Base-by-base conservation (phyloP, 2,888 invertebrate species). In the Physocephala rufipes region DNA sequence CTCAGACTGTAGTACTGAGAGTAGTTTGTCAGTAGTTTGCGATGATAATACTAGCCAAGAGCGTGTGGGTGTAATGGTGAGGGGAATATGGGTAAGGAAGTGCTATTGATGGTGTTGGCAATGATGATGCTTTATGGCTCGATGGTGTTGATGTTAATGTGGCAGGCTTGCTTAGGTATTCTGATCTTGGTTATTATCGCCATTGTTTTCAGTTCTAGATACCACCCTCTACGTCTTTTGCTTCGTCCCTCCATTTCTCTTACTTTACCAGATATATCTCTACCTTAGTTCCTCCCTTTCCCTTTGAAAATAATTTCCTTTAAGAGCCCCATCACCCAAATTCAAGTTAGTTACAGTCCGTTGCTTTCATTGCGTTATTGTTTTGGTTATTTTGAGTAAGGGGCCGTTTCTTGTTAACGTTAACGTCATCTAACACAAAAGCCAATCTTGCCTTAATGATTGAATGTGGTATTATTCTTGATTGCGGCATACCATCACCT, bases 311-410 rank as follows among this genome's bases (percentile, higher is more conserved):
- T 45, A 16, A 55, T 26, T 13, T 2, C 21, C 36, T 24, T n/a
- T n/a, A n/a, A n/a, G 55, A 24, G 21, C 21, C 66, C 43, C 55
- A 66, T n/a, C 16, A 43, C 21, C 21, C 47, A 43, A 67, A 71
- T 67, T 47, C 49, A 67, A 59, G 71, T 76, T 76, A 74, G 71
- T 74, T 62, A 67, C 76, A 72, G 74, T 76, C 71, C 71, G 73
- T 61, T 76, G 74, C 74, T 61, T n/a, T n/a, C n/a, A n/a, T n/a
- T 72, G 63, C 72, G 61, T 75, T 74, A 74, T 74, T 74, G 74
- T 75, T 73, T 74, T 70, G 73, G 73, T 75, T 74, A 73, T 73
- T 71, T 74, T 69, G 36, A 36, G 36, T 36, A 36, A 36, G 9
- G 64, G 58, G 15, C 58, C 55, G 19, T 47, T 12, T 28, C 30